Evolutionary conservation across 1,140 invertebrate genomes (phyloP).

Genomic region (Penaeus japonicus): DNA sequence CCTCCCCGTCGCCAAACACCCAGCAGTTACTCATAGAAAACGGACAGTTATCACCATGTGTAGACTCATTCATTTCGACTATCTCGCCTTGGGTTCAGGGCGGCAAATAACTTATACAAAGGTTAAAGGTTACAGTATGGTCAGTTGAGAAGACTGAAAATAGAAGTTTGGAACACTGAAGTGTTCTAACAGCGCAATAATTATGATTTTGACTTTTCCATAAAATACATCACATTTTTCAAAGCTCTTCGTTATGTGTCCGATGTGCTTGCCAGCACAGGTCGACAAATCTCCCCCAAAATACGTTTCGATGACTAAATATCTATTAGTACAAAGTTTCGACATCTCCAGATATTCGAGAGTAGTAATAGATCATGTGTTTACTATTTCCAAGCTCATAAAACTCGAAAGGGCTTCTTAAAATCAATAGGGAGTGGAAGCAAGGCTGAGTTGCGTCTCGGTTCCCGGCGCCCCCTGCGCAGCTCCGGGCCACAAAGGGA

Average conservation of each 20-base stretch:
- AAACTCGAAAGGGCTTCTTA: constrained; percentile 56
- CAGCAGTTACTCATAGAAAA: constrained; percentile 56
- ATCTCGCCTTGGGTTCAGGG: constrained; percentile 3
- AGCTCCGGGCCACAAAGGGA: constrained; percentile 54
- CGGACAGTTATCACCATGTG: constrained; percentile 55
- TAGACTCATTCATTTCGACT: constrained; percentile 48
- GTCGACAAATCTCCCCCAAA: constrained; percentile 19
- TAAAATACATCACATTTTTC: constrained; percentile 50
- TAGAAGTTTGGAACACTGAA: constrained; percentile 1
- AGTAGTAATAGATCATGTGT: constrained; percentile 43
- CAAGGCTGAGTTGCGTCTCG: constrained; percentile 52
- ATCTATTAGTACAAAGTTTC: constrained; percentile 23
- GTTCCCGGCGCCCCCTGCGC: constrained; percentile 48
- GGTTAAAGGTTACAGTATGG: not conserved
- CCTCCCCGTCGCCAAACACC: constrained; percentile 53
- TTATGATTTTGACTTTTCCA: constrained; percentile 31
- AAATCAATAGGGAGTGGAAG: constrained; percentile 55
- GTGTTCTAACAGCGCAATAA: constrained; percentile 34
- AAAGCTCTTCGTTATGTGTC: constrained; percentile 45
- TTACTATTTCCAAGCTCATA: constrained; percentile 53
- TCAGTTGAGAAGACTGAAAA: constrained; percentile 8
- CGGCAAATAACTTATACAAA: not conserved
- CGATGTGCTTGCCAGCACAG: constrained; percentile 8
- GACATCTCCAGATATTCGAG: constrained; percentile 16
- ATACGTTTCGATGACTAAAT: constrained; percentile 26